Evolutionary conservation across 2,113 vertebrate species (phyloP).

Genomic region (Nymphicus hollandicus): DNA sequence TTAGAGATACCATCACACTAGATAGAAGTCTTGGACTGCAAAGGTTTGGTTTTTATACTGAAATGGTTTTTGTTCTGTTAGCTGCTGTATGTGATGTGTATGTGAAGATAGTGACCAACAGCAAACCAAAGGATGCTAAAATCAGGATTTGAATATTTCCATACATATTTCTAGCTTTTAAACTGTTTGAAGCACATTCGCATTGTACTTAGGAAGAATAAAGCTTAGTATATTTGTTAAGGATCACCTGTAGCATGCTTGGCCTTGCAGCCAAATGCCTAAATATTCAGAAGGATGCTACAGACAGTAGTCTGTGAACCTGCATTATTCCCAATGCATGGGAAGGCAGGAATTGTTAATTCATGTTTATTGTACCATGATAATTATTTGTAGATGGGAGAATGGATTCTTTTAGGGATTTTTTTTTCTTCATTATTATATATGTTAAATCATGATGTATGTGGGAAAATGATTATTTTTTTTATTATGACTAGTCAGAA

Average conservation of each 20-base stretch:
- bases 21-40: background rate
- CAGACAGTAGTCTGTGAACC: background rate
- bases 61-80: background rate
- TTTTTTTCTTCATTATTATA: background rate
- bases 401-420: background rate
- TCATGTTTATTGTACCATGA: background rate
- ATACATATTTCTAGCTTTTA: background rate
- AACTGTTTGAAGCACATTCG: background rate
- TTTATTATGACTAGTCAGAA: background rate
- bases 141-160: background rate
- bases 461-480: background rate
- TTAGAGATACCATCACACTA: background rate
- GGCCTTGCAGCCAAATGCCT: background rate
- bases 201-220: background rate
- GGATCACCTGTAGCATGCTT: background rate
- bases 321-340: background rate
- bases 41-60: background rate
- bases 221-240: background rate
- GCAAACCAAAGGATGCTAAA: background rate
- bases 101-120: background rate
- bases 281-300: background rate
- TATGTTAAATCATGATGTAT: background rate
- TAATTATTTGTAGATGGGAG: background rate
- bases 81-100: background rate
- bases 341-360: background rate